These are phyloP conservation scores for Lepidurus apus DNA, from an alignment of 1,140 invertebrate genomes.

Conservation along the genomic window DNA sequence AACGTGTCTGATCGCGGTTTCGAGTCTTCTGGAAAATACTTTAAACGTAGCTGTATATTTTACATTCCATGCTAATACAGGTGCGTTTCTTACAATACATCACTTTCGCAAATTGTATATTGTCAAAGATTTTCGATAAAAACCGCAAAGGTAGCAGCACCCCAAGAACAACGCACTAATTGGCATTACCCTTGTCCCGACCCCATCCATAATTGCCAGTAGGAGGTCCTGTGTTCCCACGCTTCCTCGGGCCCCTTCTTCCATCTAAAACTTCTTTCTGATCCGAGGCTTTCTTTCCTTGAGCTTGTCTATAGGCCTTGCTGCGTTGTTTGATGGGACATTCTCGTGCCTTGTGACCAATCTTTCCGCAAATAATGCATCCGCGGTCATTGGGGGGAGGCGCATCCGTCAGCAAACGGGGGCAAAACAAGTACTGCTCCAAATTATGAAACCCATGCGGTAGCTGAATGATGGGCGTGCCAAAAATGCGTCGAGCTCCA, in stretches of 20 bases:
- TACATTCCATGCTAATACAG: neutral
- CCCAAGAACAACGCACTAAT: neutral
- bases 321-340: conserved; percentile 42
- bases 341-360: conserved; percentile 55
- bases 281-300: neutral
- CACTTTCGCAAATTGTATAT: neutral
- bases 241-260: neutral
- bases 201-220: neutral
- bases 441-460: conserved; percentile 32
- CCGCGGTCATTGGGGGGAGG: conserved; percentile 53
- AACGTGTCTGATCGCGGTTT: no score
- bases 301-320: neutral
- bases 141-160: neutral
- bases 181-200: neutral
- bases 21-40: neutral
- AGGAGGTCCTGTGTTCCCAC: neutral
- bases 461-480: conserved; percentile 20
- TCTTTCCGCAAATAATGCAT: conserved; percentile 54
- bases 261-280: neutral
- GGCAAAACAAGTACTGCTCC: conserved; percentile 51
- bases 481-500: neutral
- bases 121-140: neutral
- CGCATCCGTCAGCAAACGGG: conserved; percentile 44
- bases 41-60: conserved; percentile 3
- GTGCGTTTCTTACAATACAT: neutral